phyloP scores from a whole-genome alignment of 2,113 vertebrate genomes.

The Engystomops pustulosus region DNA sequence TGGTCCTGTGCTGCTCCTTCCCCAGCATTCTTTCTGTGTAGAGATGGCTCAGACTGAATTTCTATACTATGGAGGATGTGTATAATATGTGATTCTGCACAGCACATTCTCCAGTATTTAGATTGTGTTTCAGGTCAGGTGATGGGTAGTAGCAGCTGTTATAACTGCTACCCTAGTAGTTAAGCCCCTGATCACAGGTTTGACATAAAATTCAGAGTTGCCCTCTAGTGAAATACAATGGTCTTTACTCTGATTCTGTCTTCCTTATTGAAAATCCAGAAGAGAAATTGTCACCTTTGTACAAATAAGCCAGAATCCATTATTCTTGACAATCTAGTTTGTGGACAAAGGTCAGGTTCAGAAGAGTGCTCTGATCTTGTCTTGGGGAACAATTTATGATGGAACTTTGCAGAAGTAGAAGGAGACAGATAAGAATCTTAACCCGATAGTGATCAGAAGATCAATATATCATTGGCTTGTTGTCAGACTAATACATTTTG shows the following conservation, averaged over 20 bases:
- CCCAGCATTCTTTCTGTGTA: too few relatives aligned
- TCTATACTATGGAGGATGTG: too few relatives aligned
- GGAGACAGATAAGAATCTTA: not conserved
- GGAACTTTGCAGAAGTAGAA: not conserved
- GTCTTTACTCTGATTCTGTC: not conserved
- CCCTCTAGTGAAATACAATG: not conserved
- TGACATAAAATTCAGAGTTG: too few relatives aligned
- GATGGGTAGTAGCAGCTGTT: too few relatives aligned
- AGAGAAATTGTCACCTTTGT: not conserved
- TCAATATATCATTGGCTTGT: not conserved
- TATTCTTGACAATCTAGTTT: not conserved
- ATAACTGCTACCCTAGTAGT: too few relatives aligned
- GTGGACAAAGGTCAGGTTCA: not conserved
- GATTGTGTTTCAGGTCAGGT: too few relatives aligned
- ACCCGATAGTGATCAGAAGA: not conserved
- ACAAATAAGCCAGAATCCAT: not conserved
- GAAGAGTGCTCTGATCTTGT: not conserved
- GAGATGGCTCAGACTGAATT: too few relatives aligned
- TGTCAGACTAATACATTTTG: not conserved
- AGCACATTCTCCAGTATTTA: too few relatives aligned
- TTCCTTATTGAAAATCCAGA: not conserved
- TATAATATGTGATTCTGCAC: too few relatives aligned
- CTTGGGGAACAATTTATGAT: not conserved
- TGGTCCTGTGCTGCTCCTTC: too few relatives aligned
- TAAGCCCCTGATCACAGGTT: too few relatives aligned